phyloP scores from a whole-genome alignment of 2,113 vertebrate species.

The Aphyosemion australe region DNA sequence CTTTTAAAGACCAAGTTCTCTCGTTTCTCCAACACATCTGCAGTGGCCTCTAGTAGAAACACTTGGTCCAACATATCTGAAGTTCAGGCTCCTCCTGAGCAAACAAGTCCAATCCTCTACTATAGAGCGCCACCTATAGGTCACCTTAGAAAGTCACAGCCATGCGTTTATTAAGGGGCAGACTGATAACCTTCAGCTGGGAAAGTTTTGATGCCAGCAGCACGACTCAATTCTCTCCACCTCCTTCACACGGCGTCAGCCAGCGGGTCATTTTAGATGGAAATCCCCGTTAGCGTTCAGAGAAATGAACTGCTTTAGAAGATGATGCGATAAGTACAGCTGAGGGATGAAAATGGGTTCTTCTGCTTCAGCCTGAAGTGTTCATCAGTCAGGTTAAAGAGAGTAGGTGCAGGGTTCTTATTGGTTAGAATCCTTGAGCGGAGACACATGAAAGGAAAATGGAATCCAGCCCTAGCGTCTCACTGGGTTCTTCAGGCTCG shows the following conservation, averaged over 20 bases:
- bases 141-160: too few species aligned
- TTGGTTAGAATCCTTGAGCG: constrained; percentile 13
- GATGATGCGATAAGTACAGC: constrained; percentile 38
- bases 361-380: constrained; percentile 15
- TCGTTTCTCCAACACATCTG: too few species aligned
- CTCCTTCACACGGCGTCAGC: neutral
- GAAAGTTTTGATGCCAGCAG: neutral
- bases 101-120: too few species aligned
- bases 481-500: constrained; percentile 12
- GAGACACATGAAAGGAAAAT: constrained; percentile 26
- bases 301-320: constrained; percentile 37
- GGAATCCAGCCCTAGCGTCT: constrained; percentile 34
- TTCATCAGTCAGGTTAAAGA: constrained; percentile 48
- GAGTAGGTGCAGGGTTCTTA: constrained; percentile 17
- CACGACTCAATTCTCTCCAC: constrained; percentile 5
- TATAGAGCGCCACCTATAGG: too few species aligned
- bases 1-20: too few species aligned
- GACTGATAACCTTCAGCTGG: too few species aligned
- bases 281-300: constrained; percentile 21
- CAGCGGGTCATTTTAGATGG: constrained; percentile 23
- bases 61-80: too few species aligned
- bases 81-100: too few species aligned
- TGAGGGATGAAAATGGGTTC: constrained; percentile 32
- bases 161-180: too few species aligned
- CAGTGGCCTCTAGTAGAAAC: too few species aligned